These are phyloP conservation scores for Acestrorhynchus altus DNA, from an alignment of 2,797 vertebrate species.

Conservation along the genomic window DNA sequence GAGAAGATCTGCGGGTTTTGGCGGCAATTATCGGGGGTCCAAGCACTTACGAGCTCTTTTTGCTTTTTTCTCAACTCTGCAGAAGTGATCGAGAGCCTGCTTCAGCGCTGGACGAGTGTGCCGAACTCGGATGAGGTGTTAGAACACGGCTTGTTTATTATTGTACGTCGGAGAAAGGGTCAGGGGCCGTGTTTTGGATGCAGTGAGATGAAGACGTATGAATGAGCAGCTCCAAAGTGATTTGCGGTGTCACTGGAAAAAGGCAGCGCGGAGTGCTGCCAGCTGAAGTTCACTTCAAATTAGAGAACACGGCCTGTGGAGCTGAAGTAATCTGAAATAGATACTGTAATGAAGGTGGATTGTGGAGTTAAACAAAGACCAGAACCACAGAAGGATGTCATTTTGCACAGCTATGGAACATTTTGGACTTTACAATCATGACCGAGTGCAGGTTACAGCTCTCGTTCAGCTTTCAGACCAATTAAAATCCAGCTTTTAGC, in stretches of 20 bases:
- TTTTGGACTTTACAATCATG: not conserved
- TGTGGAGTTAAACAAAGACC: not conserved
- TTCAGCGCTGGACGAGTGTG: slow-evolving; percentile 21
- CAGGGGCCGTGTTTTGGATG: slow-evolving; percentile 23
- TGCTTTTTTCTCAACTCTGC: not conserved
- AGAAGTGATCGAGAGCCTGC: slow-evolving; percentile 34
- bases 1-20: slow-evolving; percentile 64
- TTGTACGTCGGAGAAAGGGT: slow-evolving; percentile 15
- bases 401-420: not conserved
- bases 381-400: not conserved
- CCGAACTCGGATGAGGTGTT: slow-evolving; percentile 45
- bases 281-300: slow-evolving; percentile 5
- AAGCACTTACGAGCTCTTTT: slow-evolving; percentile 35
- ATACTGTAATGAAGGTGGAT: not conserved
- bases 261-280: not conserved
- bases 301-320: not conserved
- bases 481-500: too few species aligned
- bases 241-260: slow-evolving; percentile 3
- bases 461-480: too few species aligned
- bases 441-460: not conserved
- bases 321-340: not conserved
- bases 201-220: not conserved
- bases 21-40: slow-evolving; percentile 70
- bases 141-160: slow-evolving; percentile 10
- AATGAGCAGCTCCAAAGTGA: not conserved